Percentiles rank a stretch among this genome's conserved stretches.
phyloP scores from a whole-genome alignment of 2,888 invertebrate species.

The Drosophila demipolita region DNA sequence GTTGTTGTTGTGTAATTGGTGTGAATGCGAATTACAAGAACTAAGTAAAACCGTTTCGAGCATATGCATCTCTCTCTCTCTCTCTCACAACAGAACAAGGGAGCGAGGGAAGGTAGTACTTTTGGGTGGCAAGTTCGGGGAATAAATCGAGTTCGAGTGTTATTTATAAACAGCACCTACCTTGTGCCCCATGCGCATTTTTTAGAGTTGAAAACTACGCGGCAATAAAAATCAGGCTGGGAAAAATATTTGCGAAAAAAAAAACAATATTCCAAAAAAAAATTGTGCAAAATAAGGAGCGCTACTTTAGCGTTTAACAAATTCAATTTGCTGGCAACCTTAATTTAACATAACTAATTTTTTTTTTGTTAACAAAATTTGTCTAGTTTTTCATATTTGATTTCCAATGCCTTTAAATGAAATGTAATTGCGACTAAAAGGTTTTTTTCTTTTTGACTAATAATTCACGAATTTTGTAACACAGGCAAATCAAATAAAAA shows the following conservation, averaged over 20 bases:
- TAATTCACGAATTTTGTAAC: constrained; percentile 39
- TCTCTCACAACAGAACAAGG: constrained; percentile 21
- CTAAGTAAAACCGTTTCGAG: constrained; percentile 50
- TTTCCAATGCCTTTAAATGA: constrained; percentile 60
- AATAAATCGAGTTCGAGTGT: constrained; percentile 35
- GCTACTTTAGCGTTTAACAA: constrained; percentile 44
- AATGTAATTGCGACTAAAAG: constrained; percentile 58
- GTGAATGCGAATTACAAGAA: constrained; percentile 50
- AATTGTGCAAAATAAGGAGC: constrained; percentile 34
- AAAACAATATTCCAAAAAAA: constrained; percentile 23
- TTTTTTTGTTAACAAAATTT: constrained; percentile 60
- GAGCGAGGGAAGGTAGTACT: constrained; percentile 2
- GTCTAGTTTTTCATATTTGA: constrained; percentile 52
- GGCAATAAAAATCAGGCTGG: constrained; percentile 41
- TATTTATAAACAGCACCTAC: constrained; percentile 73
- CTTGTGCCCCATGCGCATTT: constrained; percentile 75
- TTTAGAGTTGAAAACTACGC: constrained; percentile 76
- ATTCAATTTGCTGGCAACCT: constrained; percentile 67
- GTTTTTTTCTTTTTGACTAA: constrained; percentile 20
- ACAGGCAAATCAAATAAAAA: constrained; percentile 60
- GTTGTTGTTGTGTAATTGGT: constrained; percentile 46
- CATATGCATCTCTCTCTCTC: constrained; percentile 13
- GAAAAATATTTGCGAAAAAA: constrained; percentile 37
- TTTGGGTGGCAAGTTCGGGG: constrained; percentile 3
- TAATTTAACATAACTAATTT: constrained; percentile 46